Evolutionary conservation across 2,113 vertebrate genomes (phyloP).

Genomic region (Amblyornis subalaris): DNA sequence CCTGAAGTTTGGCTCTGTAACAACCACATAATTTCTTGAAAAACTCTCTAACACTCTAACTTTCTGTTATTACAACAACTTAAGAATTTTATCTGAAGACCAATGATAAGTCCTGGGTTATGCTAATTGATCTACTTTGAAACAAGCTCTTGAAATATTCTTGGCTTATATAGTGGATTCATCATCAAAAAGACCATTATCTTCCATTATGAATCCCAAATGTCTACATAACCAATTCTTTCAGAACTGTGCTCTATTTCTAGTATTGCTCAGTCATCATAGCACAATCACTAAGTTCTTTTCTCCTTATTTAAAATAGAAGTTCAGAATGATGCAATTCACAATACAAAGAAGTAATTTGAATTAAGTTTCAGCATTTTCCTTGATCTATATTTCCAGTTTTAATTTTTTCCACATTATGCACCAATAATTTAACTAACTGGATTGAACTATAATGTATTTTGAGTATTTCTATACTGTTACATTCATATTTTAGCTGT

Average conservation of each 20-base stretch:
- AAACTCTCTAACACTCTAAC: background rate
- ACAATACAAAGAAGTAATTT: background rate
- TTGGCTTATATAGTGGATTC: constrained; percentile 29
- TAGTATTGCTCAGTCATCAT: constrained; percentile 30
- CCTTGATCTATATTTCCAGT: background rate
- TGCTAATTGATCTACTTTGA: constrained; percentile 29
- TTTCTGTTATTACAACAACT: background rate
- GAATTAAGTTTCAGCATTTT: background rate
- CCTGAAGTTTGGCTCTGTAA: background rate
- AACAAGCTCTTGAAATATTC: constrained; percentile 33
- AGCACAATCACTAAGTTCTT: constrained; percentile 7
- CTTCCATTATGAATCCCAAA: constrained; percentile 39
- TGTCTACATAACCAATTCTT: background rate
- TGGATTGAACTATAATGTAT: background rate
- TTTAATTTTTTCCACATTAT: background rate
- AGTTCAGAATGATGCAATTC: background rate
- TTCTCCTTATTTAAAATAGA: background rate
- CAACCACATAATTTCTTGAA: background rate
- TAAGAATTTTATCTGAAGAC: background rate
- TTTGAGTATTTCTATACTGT: background rate
- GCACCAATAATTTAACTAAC: background rate
- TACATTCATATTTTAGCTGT: background rate
- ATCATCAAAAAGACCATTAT: constrained; percentile 50
- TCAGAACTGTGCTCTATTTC: constrained; percentile 17
- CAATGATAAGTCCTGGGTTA: background rate